Evolutionary conservation across 2,888 invertebrate genomes (phyloP), one percentile per base, ranked within the genome.

Genomic region (Agriopis marginaria): DNA sequence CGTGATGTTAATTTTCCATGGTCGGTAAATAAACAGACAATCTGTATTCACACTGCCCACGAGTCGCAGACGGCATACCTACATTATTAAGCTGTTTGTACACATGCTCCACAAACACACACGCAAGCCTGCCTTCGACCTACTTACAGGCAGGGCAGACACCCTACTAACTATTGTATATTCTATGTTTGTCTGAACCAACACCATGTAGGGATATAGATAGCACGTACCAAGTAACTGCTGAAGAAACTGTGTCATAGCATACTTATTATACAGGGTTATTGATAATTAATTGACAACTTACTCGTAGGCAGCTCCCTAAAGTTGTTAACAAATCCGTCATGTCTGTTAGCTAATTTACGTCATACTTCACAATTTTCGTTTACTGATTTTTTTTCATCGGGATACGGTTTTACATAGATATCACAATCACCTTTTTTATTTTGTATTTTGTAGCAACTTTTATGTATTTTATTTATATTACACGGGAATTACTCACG

Each of bases 11-110:
- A 67, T 68, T 53, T 58, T 42, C 58, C 59, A 59, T 64, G 49
- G 59, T 60, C 59, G 23, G 49, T 49, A 63, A 60, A 55, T 68
- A 63, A 59, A 68, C 55, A 51, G 23, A 68, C 62, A 49, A 47
- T 65, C 23, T 64, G 61, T 69, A 69, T 70, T 55, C 69, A 70
- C 12, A 62, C 65, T 65, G 63, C 55, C 70, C 58, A 66, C 50
- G 49, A 50, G 60, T 45, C 42, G 9, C 60, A 55, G 68, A 50
- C 59, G 14, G 51, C 68, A 64, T 60, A 62, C 49, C 49, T 70
- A 64, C 68, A 68, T 64, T 68, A 63, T 59, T 59, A 64, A 64
- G 49, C 65, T 73, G 68, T 72, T 76, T 72, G 68, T 62, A 75
- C 71, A 74, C 67, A 63, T 74, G 67, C 67, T 63, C 45, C 63